Evolutionary conservation across 1,140 invertebrate species (phyloP).

Genomic region (Calephelis nemesis): DNA sequence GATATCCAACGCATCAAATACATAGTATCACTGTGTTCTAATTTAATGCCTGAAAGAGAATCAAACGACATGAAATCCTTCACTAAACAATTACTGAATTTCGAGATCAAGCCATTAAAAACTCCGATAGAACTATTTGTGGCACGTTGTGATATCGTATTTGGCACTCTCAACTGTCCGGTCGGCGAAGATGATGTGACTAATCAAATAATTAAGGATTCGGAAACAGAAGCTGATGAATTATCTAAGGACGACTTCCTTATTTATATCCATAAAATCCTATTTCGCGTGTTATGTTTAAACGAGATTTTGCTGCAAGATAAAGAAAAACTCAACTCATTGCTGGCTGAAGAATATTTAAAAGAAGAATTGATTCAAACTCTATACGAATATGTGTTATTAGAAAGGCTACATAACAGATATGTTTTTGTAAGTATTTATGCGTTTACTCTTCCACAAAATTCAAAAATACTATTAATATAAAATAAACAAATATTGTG

Average conservation of each 20-base stretch:
- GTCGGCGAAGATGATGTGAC: constrained; percentile 39
- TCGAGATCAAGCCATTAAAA: constrained; percentile 1
- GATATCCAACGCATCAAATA: constrained; percentile 41
- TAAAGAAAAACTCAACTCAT: constrained; percentile 23
- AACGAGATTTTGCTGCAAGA: constrained; percentile 32
- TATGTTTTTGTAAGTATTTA: constrained; percentile 57
- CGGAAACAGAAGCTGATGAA: constrained; percentile 12
- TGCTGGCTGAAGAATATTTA: constrained; percentile 36
- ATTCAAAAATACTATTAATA: background rate
- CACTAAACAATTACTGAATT: constrained; percentile 29
- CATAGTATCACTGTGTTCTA: constrained; percentile 39
- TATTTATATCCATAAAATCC: constrained; percentile 24
- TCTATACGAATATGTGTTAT: constrained; percentile 41
- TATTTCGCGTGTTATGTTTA: constrained; percentile 42
- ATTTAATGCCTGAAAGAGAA: constrained; percentile 24
- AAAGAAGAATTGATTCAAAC: constrained; percentile 31
- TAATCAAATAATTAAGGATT: constrained; percentile 26
- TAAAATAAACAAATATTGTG: no score
- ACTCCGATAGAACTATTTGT: constrained; percentile 34
- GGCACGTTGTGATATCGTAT: constrained; percentile 41
- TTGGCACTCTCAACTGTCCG: constrained; percentile 43
- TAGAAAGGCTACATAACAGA: constrained; percentile 38
- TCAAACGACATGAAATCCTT: constrained; percentile 23
- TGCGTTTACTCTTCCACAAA: no score
- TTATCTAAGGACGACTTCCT: constrained; percentile 32